Conservation (phyloP, 2,888 invertebrate species). For the Eupelmus urozonus region DNA sequence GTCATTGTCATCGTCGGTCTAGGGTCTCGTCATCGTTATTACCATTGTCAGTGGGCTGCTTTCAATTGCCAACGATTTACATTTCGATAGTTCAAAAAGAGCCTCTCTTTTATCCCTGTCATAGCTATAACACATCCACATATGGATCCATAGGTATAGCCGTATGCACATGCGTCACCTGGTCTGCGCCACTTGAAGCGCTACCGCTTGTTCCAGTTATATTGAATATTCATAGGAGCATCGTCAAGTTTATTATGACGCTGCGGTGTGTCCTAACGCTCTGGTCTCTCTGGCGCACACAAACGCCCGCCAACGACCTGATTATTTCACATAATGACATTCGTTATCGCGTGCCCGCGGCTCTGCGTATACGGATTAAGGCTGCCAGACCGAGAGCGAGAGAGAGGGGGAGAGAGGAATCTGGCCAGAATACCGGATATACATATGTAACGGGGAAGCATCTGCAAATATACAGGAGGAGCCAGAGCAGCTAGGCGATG, state of each 20-base stretch:
- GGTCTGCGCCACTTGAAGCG: conserved; percentile 14
- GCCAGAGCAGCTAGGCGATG: not conserved
- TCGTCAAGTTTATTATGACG: conserved; percentile 26
- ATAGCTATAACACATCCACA: not conserved
- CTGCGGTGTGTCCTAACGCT: no score
- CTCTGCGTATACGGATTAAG: not conserved
- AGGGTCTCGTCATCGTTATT: conserved; percentile 19
- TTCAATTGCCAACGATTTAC: conserved; percentile 13
- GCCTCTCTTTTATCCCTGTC: not conserved
- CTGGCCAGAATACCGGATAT: not conserved
- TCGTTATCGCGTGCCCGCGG: conserved; percentile 38
- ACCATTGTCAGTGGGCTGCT: not conserved
- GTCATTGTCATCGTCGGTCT: not conserved
- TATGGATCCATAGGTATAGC: no score
- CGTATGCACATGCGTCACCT: not conserved
- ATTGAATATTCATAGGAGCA: conserved; percentile 49
- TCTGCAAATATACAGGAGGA: not conserved
- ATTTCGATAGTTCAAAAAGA: conserved; percentile 11
- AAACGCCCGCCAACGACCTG: conserved; percentile 34
- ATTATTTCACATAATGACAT: conserved; percentile 56
- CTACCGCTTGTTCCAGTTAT: conserved; percentile 29
- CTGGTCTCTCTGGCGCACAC: not conserved
- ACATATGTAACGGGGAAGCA: not conserved
- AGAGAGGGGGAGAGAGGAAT: no score
- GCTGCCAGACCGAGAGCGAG: no score